Base-by-base conservation (phyloP, 2,113 vertebrate species). In the Casuarius casuarius region DNA sequence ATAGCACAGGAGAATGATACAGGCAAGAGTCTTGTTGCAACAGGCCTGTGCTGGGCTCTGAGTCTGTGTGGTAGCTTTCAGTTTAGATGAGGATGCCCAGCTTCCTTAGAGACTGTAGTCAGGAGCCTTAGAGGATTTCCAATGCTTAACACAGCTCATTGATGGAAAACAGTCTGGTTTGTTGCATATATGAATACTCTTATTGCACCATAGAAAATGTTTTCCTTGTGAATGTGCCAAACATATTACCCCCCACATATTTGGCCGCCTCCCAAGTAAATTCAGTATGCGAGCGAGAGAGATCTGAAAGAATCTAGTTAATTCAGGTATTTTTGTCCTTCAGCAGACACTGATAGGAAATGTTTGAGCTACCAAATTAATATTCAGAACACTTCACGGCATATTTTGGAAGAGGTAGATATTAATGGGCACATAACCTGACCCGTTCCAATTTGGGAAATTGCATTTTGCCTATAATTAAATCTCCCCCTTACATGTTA, bases 151-250 rank as follows among this genome's bases (percentile, higher is more conserved):
- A 91, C 54, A 95, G 66, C 84, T 92, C 90, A 63, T 6, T 94
- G 59, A 94, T 58, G 61, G 56, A 97, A 95, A 97, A 95, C 84
- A 94, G 31, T 90, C 84, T 96, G 90, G 62, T 81, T 92, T 95
- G 62, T 51, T 94, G 89, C 82, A 90, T 92, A 92, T 84, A 95
- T 95, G 93, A 96, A 92, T 96, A 95, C 71, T 77, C 74, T 83
- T 85, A 78, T 67, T 88, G 93, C 86, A 94, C 68, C 83, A 79
- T 21, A 87, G 81, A 95, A 93, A 92, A 94, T 92, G 35, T 84
- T 91, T 95, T 84, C 84, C 88, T 93, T 97, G 91, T 87, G 87
- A 95, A 93, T 63, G 78, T 84, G 94, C 90, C 94, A 97, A 97
- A 89, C 46, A 52, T 77, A 92, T 59, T 79, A 89, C 83, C 51